phyloP scores from a whole-genome alignment of 2,797 vertebrate species.

The Sitta carolinensis region DNA sequence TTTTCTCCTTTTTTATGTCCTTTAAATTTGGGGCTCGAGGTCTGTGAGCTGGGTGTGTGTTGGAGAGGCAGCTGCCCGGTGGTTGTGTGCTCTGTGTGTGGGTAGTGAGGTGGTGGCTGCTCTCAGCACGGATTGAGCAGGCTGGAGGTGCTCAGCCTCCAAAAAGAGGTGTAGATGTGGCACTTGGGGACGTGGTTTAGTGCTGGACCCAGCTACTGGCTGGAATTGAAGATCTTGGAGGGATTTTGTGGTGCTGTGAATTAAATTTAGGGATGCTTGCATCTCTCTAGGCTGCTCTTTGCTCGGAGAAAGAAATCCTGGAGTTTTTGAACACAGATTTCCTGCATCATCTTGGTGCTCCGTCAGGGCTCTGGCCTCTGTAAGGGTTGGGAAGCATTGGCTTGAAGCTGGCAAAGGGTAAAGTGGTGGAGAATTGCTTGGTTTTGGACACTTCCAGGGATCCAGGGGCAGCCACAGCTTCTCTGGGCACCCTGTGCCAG shows the following conservation, averaged over 20 bases:
- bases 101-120: neutral
- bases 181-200: neutral
- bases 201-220: neutral
- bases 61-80: neutral
- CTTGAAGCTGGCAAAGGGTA: neutral
- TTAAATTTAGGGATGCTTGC: neutral
- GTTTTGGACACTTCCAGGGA: neutral
- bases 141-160: fast-evolving
- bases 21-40: neutral
- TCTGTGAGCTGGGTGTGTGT: neutral
- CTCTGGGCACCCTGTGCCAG: neutral
- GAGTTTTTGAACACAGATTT: neutral
- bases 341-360: neutral
- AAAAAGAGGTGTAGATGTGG: neutral
- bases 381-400: neutral
- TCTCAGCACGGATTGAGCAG: fast-evolving
- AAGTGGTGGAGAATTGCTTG: neutral
- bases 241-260: neutral
- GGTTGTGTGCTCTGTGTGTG: neutral
- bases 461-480: neutral
- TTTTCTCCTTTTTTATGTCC: too few relatives aligned
- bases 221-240: fast-evolving
- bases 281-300: neutral
- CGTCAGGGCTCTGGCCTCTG: neutral
- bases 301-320: neutral